Evolutionary conservation across 2,888 invertebrate genomes (phyloP).

Genomic region (Scaptomyza polygonia): DNA sequence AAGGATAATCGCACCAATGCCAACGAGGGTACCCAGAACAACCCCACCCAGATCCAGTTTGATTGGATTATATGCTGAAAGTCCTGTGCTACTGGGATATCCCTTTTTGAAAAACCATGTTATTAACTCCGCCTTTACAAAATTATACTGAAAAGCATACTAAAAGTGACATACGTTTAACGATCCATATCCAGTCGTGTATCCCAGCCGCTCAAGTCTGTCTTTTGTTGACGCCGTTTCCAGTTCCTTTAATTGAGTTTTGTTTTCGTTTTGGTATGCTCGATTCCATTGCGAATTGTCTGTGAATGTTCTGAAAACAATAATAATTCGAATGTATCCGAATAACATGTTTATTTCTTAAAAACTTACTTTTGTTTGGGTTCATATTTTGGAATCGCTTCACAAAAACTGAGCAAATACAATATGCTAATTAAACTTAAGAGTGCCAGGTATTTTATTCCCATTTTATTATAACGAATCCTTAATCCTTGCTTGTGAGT

Average conservation of each 20-base stretch:
- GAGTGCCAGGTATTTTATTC: constrained; percentile 34
- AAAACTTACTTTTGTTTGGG: constrained; percentile 65
- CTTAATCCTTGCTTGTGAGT: constrained; percentile 14
- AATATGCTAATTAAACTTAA: constrained; percentile 35
- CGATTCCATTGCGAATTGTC: constrained; percentile 81
- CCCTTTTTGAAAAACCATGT: constrained; percentile 65
- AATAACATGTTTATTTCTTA: background rate
- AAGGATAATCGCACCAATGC: constrained; percentile 91
- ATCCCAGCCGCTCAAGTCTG: constrained; percentile 82
- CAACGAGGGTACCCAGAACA: constrained; percentile 91
- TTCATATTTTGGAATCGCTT: constrained; percentile 70
- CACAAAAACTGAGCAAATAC: constrained; percentile 38
- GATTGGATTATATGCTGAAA: constrained; percentile 89
- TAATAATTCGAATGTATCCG: background rate
- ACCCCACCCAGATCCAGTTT: constrained; percentile 93
- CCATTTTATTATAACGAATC: constrained; percentile 43
- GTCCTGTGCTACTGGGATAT: constrained; percentile 84
- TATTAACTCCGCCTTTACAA: background rate
- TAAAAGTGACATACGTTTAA: constrained; percentile 65
- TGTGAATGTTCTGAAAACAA: constrained; percentile 57
- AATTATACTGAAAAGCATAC: background rate
- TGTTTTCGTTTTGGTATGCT: constrained; percentile 79
- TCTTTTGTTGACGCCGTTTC: constrained; percentile 81
- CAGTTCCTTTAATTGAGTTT: constrained; percentile 73
- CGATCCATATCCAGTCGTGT: constrained; percentile 83